phyloP scores from a whole-genome alignment of 2,888 invertebrate genomes.

The Smittia sp. region DNA sequence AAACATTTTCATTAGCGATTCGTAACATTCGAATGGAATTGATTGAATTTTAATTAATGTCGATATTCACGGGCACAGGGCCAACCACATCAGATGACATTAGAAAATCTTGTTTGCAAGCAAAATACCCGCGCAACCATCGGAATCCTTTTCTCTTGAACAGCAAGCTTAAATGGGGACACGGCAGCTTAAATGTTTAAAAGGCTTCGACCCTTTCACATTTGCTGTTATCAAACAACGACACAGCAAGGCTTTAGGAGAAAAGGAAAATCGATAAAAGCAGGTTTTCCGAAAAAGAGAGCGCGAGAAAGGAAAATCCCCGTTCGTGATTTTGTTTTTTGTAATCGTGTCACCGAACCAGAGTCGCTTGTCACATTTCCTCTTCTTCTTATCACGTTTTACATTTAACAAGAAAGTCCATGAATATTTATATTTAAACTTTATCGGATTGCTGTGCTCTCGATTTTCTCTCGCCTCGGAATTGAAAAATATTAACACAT shows the following conservation, averaged over 20 bases:
- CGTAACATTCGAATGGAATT: neutral
- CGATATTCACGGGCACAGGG: neutral
- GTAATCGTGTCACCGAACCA: neutral
- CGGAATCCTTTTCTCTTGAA: no score
- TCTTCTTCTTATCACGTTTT: conserved; percentile 10
- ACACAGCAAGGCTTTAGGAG: neutral
- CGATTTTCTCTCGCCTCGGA: neutral
- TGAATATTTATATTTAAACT: conserved; percentile 12
- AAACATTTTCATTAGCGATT: neutral
- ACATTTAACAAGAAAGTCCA: conserved; percentile 2
- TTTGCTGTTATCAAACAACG: neutral
- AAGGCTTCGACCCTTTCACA: no score
- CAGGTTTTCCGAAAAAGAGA: conserved; percentile 1
- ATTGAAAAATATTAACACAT: neutral
- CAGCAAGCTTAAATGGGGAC: no score
- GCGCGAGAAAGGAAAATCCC: neutral
- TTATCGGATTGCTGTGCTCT: neutral
- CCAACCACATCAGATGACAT: conserved; percentile 7
- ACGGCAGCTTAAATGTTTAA: no score
- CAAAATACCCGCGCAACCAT: no score
- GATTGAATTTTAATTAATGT: conserved; percentile 5
- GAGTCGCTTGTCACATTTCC: neutral
- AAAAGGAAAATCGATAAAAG: conserved; percentile 23
- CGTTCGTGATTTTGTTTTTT: neutral
- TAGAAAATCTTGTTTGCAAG: neutral